These are phyloP conservation scores for Micronycteris hirsuta DNA, from an alignment of 2,113 vertebrate genomes.

Conservation along the genomic window DNA sequence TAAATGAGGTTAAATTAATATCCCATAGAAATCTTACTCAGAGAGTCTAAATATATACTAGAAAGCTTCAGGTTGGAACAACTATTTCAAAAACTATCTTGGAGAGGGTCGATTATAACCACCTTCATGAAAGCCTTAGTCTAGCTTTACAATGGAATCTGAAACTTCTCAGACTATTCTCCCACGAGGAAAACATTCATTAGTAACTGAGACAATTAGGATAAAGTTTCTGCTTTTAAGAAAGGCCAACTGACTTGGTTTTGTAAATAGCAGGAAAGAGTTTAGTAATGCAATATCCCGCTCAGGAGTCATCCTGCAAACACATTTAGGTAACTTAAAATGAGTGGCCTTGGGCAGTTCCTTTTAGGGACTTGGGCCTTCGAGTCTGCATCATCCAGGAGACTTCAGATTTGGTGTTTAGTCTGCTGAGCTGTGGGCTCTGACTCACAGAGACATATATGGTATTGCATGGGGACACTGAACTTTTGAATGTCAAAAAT, in stretches of 20 bases:
- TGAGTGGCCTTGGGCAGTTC: background rate
- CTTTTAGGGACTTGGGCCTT: background rate
- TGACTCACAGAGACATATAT: background rate
- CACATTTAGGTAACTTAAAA: background rate
- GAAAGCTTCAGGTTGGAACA: background rate
- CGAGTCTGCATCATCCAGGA: background rate
- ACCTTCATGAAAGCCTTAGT: background rate
- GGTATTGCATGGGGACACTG: background rate
- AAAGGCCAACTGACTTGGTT: background rate
- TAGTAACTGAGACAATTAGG: background rate
- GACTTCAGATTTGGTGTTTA: background rate
- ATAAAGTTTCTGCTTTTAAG: slow-evolving; percentile 3
- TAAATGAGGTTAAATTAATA: slow-evolving; percentile 4
- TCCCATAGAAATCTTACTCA: background rate
- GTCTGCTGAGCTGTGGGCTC: background rate
- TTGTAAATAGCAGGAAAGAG: background rate
- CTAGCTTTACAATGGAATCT: background rate
- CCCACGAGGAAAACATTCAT: background rate
- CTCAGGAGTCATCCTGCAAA: background rate
- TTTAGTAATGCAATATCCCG: background rate
- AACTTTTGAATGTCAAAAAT: background rate
- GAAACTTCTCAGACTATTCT: background rate
- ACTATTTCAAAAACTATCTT: background rate
- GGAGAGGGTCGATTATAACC: background rate
- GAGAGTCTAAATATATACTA: background rate